These are phyloP conservation scores for Zonotrichia leucophrys DNA, from an alignment of 2,113 vertebrate species.

Conservation along the genomic window DNA sequence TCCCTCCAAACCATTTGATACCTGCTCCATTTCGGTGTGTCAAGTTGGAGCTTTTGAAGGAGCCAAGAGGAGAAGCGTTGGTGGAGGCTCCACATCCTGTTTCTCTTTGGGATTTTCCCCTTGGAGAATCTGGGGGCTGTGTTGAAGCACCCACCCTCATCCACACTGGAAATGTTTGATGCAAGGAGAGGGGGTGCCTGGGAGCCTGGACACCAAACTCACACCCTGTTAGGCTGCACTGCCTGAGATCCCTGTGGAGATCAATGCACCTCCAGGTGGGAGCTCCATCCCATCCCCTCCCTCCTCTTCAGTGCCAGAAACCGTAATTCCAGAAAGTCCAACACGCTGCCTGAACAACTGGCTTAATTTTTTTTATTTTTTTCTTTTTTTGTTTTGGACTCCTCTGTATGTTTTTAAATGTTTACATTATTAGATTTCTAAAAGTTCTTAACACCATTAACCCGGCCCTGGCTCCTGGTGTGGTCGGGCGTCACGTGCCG, in stretches of 20 bases:
- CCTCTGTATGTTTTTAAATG: constrained; percentile 29
- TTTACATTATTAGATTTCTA: constrained; percentile 54
- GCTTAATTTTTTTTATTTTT: background rate
- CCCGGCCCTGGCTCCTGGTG: background rate
- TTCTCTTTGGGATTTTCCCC: background rate
- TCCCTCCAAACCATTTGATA: background rate
- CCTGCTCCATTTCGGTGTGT: too few species aligned
- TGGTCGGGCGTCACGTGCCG: background rate
- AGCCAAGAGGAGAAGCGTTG: background rate
- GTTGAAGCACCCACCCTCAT: background rate
- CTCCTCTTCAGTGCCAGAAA: background rate
- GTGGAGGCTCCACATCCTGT: rapidly evolving
- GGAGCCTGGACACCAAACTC: background rate
- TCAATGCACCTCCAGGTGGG: background rate
- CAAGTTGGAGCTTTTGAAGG: background rate
- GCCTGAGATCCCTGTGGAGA: background rate
- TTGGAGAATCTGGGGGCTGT: background rate
- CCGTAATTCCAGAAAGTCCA: background rate
- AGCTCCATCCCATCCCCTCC: background rate
- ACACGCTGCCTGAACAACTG: background rate
- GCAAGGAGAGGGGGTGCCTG: background rate
- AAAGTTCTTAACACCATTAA: background rate
- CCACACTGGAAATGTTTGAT: background rate
- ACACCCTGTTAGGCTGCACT: rapidly evolving
- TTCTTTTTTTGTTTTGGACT: background rate